Base-by-base conservation (phyloP, 1,140 invertebrate genomes). In the Sinonovacula constricta region DNA sequence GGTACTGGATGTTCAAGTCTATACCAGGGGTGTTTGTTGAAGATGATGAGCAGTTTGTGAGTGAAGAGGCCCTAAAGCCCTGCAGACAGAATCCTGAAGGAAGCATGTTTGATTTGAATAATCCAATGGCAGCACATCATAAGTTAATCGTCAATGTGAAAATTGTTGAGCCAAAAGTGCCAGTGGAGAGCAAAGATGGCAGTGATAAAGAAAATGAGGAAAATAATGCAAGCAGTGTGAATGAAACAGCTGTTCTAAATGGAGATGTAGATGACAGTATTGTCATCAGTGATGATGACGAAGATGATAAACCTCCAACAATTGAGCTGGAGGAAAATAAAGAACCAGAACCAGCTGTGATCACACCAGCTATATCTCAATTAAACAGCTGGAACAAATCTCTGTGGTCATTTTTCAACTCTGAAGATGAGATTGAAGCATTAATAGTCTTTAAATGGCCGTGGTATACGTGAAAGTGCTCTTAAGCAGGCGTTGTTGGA, bases 1-100 rank as follows among this genome's bases (percentile, higher is more conserved):
- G 95, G 82, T 98, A 96, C 92, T 97, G 96, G 94, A 91, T 96
- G 36, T 94, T 97, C 81, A 93, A 94, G 62, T 95, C 95, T 0
- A 90, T 98, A 81, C 94, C 95, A 28, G 97, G 96, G 1, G 89
- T 87, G 93, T 94, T 92, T 92, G 84, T 90, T 0, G 90, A 90
- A 79, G 87, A 90, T 72, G 70, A 88, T 74, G 89, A 90, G 39
- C 59, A 83, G 28, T 69, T 81, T 80, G 81, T 90, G 1, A 71
- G 82, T 22, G 69, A 79, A 0, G 78, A 80, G 36, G 69, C 72
- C 12, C 59, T 87, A 12, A 67, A 82, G 28, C 81, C 84, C 3
- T 69, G 59, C 53, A 36, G 31, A 30, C 78, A 82, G 65, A 82
- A 78, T 56, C 80, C 66, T 26, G 69, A 65, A 53, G 78, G 70